Evolutionary conservation across 64 coral and sea anemone genomes (phyloP), one percentile per base, ranked within the genome.

Genomic region (Montipora capricornis): DNA sequence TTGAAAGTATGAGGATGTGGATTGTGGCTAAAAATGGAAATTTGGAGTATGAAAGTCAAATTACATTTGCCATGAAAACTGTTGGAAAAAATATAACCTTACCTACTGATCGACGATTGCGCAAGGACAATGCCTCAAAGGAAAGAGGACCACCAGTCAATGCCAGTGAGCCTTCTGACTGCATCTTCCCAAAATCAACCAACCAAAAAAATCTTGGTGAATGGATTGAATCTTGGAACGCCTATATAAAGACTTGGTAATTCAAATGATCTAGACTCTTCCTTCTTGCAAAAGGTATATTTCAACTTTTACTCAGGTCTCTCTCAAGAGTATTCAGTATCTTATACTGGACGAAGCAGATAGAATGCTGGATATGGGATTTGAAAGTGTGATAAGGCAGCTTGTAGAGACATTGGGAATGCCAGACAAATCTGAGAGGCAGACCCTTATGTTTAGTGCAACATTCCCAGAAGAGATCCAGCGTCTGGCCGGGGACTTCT

Each of bases 401-500:
- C 57, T 99, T 24, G 92, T 96, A 0, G 98, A 99, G 37, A 80
- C 71, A 0, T 6, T 78, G 20, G 92, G 85, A 47, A 80, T 99
- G 82, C 98, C 98, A 16, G 85, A 84, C 4, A 99, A 99, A 77
- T 87, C 89, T 5, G 91, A 95, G 8, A 88, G 98, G 6, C 95
- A 96, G 68, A 99, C 98, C 4, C 73, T 99, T 4, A 99, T 99
- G 98, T 99, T 99, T 59, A 99, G 98, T 93, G 98, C 98, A 0
- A 99, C 98, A 37, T 99, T 99, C 71, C 98, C 98, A 5, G 98
- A 99, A 59, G 89, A 99, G 74, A 99, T 99, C 29, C 98, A 99
- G 77, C 93, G 92, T 48, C 70, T 99, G 59, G 98, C 98, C 48
- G 89, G 95, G 3, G 98, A 99, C 70, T 99, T 99, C 78, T 87